phyloP scores from a whole-genome alignment of 2,797 vertebrate species.

The Anomalospiza imberbis region DNA sequence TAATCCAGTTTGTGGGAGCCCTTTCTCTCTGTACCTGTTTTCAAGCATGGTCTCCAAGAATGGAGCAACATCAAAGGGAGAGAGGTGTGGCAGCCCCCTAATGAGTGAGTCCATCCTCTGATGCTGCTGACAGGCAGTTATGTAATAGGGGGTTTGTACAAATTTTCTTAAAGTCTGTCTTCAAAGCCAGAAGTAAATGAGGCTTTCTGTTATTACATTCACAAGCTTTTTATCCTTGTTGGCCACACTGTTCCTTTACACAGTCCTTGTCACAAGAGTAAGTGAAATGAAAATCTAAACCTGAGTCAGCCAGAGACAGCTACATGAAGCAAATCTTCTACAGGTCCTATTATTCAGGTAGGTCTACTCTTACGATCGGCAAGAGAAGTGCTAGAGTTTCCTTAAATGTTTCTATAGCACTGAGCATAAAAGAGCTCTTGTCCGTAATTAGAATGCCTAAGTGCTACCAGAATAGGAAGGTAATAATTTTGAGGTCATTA shows the following conservation, averaged over 20 bases:
- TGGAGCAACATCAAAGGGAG: neutral
- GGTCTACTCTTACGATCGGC: neutral
- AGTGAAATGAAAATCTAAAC: neutral
- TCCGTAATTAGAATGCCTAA: neutral
- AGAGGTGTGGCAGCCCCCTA: neutral
- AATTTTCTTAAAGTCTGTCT: neutral
- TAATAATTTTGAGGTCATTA: neutral
- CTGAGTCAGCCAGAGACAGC: neutral
- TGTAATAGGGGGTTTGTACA: neutral
- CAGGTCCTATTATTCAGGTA: neutral
- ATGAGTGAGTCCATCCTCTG: neutral
- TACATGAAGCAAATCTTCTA: neutral
- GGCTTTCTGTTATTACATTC: neutral
- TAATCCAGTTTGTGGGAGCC: neutral
- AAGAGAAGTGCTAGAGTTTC: neutral
- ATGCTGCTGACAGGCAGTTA: neutral
- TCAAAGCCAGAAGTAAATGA: neutral
- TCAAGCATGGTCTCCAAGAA: neutral
- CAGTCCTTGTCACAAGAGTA: neutral
- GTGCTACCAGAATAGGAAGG: neutral
- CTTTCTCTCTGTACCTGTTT: neutral
- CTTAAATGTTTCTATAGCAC: neutral
- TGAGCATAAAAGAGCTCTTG: neutral
- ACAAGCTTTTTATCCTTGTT: neutral
- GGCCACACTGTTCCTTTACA: neutral